Base-by-base conservation (phyloP, 2,888 invertebrate species). In the Stegophylla sp. region DNA sequence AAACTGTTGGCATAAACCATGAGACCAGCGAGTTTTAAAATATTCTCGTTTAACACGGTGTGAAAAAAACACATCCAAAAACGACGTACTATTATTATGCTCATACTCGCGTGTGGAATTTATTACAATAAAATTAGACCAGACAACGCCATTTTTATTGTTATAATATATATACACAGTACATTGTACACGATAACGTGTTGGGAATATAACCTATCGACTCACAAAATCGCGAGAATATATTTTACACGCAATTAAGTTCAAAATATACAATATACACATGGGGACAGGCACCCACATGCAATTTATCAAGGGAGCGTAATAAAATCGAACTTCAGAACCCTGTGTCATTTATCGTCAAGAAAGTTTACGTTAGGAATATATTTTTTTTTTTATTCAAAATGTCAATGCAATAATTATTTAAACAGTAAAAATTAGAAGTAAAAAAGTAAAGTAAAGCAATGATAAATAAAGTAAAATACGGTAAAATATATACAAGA, bases 1-100 rank as follows among this genome's bases (percentile, higher is more conserved):
- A 75, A 75, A 64, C 26, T 41, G 67, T 59, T 59, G 13, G 43
- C 77, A 67, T 59, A 56, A 53, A 76, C 66, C 64, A 64, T 53
- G 20, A 59, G 69, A 69, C 45, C 20, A 41, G 41, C 53, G n/a
- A 13, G 41, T 66, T 66, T 66, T 53, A 53, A 41, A 53, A 66
- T n/a, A n/a, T 76, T 41, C 48, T 48, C 48, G 10, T 63, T 74
- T 74, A 48, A 61, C 28, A 34, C 9, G 20, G 17, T 43, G 26
- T 73, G 26, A 17, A 48, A 67, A 45, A 7, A 20, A 53, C 34
- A 53, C 9, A 0, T 53, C 34, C 20, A 7, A 51, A 71, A 51
- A n/a, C 12, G 20, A 71, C 9, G 56, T 10, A 10, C 23, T 56
- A 56, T 34, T 34, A 34, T 34, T 5, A 56, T 63, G 7, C 28